Evolutionary conservation across 2,797 vertebrate species (phyloP).

Genomic region (Pseudochaenichthys georgianus): DNA sequence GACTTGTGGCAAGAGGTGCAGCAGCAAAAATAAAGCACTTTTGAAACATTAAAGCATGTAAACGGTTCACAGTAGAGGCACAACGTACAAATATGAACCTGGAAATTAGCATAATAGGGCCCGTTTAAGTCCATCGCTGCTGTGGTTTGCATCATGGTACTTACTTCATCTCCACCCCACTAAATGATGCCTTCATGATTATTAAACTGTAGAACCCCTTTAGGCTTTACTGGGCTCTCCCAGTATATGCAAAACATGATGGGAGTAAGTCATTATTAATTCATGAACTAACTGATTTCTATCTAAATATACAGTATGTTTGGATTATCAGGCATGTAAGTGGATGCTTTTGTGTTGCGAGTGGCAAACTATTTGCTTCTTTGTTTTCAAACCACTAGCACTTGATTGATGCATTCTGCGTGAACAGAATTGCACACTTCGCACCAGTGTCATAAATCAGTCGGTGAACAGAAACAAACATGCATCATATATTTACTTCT

Average conservation of each 20-base stretch:
- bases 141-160: neutral
- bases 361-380: neutral
- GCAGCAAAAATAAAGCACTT: no score
- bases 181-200: conserved; percentile 16
- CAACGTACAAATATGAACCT: no score
- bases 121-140: neutral
- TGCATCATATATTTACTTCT: neutral
- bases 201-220: conserved; percentile 17
- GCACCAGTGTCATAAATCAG: neutral
- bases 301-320: conserved; percentile 13
- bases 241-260: conserved; percentile 25
- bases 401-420: neutral
- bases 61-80: no score
- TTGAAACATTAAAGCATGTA: no score
- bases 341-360: neutral
- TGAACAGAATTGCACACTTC: neutral
- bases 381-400: neutral
- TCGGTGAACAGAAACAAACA: neutral
- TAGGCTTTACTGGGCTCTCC: conserved; percentile 5
- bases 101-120: no score
- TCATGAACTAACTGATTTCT: conserved; percentile 37
- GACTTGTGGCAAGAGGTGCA: no score
- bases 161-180: neutral
- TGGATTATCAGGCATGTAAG: neutral
- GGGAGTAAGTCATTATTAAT: conserved; percentile 31